phyloP scores from a whole-genome alignment of 1,140 invertebrate species.

The Zaprionus gabonicus region DNA sequence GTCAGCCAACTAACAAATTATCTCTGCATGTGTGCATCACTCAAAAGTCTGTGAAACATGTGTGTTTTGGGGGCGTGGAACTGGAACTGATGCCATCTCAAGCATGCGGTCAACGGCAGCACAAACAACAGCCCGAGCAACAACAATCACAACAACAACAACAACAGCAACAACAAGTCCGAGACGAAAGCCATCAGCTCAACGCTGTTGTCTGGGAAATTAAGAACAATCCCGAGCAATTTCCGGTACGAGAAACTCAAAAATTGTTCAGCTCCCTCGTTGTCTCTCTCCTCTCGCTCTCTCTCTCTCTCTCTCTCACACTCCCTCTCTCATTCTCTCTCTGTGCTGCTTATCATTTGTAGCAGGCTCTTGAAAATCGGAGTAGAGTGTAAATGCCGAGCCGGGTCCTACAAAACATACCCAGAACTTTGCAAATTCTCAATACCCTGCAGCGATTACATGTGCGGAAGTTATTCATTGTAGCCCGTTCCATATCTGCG shows the following conservation, averaged over 20 bases:
- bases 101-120: conserved; percentile 72
- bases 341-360: background rate
- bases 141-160: conserved; percentile 34
- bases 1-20: conserved; percentile 75
- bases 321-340: background rate
- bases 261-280: conserved; percentile 66
- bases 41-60: conserved; percentile 60
- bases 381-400: conserved; percentile 43
- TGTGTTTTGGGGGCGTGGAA: conserved; percentile 46
- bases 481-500: background rate
- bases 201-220: conserved; percentile 76
- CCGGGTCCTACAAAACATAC: conserved; percentile 17
- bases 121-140: conserved; percentile 39
- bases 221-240: conserved; percentile 81
- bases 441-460: conserved; percentile 45
- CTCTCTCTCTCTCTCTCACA: background rate
- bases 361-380: conserved; percentile 10
- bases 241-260: conserved; percentile 76
- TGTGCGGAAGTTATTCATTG: conserved; percentile 42
- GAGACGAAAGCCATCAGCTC: conserved; percentile 44
- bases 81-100: conserved; percentile 69
- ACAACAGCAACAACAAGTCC: conserved; percentile 42
- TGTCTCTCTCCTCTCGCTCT: background rate
- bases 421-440: conserved; percentile 29
- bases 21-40: conserved; percentile 79